These are phyloP conservation scores for Lynx canadensis DNA, from an alignment of 2,113 vertebrate species.

Conservation along the genomic window DNA sequence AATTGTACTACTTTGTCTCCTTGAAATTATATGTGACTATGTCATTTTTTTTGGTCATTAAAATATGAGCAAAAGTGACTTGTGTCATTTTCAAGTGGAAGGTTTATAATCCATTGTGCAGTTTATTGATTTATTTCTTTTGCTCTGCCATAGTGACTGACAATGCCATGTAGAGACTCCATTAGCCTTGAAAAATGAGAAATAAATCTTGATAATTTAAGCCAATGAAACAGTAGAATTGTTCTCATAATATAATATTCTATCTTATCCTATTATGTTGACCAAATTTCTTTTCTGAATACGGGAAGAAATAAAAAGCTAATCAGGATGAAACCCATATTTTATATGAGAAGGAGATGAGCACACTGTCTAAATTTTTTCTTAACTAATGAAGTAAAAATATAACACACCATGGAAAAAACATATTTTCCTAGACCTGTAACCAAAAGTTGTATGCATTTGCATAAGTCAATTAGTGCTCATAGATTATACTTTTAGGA, in stretches of 20 bases:
- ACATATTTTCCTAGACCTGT: neutral
- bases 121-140: neutral
- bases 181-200: neutral
- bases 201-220: neutral
- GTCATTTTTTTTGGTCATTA: neutral
- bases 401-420: neutral
- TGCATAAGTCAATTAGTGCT: neutral
- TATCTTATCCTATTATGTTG: neutral
- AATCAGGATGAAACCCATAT: neutral
- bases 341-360: neutral
- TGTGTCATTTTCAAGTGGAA: neutral
- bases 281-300: neutral
- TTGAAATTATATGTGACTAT: neutral
- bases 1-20: neutral
- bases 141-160: neutral
- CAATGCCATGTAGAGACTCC: neutral
- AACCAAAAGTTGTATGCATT: neutral
- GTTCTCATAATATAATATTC: neutral
- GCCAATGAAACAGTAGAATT: neutral
- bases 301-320: neutral
- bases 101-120: neutral
- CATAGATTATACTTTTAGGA: constrained; percentile 17
- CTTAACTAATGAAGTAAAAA: neutral
- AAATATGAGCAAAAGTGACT: constrained; percentile 1
- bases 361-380: neutral